Evolutionary conservation across 2,888 invertebrate genomes (phyloP).

Genomic region (Melikaiella ostensackeni): DNA sequence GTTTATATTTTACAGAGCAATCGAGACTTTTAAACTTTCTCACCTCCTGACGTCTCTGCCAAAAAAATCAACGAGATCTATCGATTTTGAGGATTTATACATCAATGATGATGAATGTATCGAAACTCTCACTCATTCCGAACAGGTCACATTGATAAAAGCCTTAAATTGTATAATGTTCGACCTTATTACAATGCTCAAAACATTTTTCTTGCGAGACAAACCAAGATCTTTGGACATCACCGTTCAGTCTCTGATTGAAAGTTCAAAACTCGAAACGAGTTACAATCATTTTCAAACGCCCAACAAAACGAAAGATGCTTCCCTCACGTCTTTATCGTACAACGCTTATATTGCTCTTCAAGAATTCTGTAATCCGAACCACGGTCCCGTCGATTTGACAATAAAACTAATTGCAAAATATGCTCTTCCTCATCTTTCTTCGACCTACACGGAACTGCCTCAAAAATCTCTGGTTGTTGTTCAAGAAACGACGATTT

Average conservation of each 20-base stretch:
- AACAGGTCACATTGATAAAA: constrained; percentile 69
- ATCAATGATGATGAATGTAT: constrained; percentile 53
- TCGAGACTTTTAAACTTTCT: constrained; percentile 67
- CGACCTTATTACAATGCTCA: constrained; percentile 74
- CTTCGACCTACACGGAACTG: constrained; percentile 61
- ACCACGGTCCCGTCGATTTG: constrained; percentile 76
- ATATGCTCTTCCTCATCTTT: constrained; percentile 74
- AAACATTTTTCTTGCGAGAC: constrained; percentile 75
- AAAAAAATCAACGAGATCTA: constrained; percentile 50
- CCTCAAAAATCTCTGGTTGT: constrained; percentile 57
- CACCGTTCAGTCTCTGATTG: constrained; percentile 72
- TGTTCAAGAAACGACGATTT: constrained; percentile 65
- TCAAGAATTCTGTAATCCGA: constrained; percentile 71
- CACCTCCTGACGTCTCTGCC: constrained; percentile 56
- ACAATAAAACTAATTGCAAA: constrained; percentile 74
- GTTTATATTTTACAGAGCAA: constrained; percentile 47
- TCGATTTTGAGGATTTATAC: constrained; percentile 56
- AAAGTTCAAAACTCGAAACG: constrained; percentile 70
- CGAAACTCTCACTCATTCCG: constrained; percentile 64
- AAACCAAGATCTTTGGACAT: constrained; percentile 76
- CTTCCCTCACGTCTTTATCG: constrained; percentile 62
- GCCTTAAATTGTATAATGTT: constrained; percentile 72
- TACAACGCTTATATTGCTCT: constrained; percentile 75
- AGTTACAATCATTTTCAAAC: constrained; percentile 57
- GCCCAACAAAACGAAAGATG: constrained; percentile 45